Conservation (phyloP, 2,797 vertebrate species). For the Etheostoma perlongum region DNA sequence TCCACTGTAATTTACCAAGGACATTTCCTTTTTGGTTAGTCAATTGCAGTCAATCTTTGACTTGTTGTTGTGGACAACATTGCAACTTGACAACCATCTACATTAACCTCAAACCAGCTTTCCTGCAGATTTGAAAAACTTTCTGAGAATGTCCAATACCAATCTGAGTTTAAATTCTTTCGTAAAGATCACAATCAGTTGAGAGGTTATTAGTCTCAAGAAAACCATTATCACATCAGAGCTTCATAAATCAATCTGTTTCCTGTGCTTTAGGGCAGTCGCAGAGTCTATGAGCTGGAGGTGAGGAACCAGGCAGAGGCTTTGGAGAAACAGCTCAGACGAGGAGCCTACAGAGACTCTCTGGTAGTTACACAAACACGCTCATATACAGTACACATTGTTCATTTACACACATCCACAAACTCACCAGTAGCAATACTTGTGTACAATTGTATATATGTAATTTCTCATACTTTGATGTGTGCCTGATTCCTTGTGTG, state of each 20-base stretch:
- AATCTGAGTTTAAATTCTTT: not conserved
- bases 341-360: conserved; percentile 90
- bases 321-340: conserved; percentile 91
- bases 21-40: no score
- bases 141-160: not conserved
- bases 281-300: conserved; percentile 93
- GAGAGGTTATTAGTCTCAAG: not conserved
- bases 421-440: not conserved
- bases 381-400: not conserved
- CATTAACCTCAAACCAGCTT: no score
- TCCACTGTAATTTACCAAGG: no score
- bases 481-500: not conserved
- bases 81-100: no score
- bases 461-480: not conserved
- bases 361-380: conserved; percentile 82
- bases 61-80: no score
- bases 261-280: conserved; percentile 88
- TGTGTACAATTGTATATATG: not conserved
- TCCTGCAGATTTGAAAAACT: no score
- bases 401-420: not conserved
- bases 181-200: not conserved
- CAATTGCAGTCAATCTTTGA: no score
- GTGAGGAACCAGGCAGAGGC: conserved; percentile 89
- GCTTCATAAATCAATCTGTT: not conserved
- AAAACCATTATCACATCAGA: no score